Evolutionary conservation across 2,797 vertebrate species (phyloP).

Genomic region (Sparidentex hasta): DNA sequence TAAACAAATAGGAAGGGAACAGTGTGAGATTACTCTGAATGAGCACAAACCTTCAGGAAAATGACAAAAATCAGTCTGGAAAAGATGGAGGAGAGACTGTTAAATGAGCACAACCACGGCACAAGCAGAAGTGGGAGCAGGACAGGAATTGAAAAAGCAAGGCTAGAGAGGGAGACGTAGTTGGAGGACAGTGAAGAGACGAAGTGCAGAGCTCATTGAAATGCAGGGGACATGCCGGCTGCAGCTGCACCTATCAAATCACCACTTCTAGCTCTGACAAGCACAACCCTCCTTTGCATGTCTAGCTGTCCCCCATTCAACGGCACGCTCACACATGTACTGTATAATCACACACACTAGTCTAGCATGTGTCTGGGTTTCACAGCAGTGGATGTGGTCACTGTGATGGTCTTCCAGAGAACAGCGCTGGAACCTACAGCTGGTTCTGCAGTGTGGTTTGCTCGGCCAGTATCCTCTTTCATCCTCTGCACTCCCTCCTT

Average conservation of each 20-base stretch:
- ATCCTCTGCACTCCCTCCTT: constrained; percentile 63
- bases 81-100: constrained; percentile 37
- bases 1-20: constrained; percentile 22
- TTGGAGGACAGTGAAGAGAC: constrained; percentile 70
- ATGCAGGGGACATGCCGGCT: constrained; percentile 87
- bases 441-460: constrained; percentile 65
- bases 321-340: constrained; percentile 5
- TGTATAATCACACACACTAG: constrained; percentile 17
- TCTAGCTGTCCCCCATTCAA: constrained; percentile 41
- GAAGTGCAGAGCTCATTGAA: constrained; percentile 84
- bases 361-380: constrained; percentile 35
- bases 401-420: constrained; percentile 46
- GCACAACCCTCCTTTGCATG: constrained; percentile 59
- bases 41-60: constrained; percentile 26
- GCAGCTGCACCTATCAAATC: constrained; percentile 91
- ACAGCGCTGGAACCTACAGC: constrained; percentile 40
- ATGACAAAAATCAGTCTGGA: constrained; percentile 10
- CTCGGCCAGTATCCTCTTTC: constrained; percentile 54
- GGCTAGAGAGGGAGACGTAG: constrained; percentile 48
- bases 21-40: constrained; percentile 42
- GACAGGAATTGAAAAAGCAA: constrained; percentile 54
- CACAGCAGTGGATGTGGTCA: constrained; percentile 41
- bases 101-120: constrained; percentile 48
- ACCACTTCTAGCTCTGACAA: constrained; percentile 81
- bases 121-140: constrained; percentile 28